Evolutionary conservation across 2,888 invertebrate species (phyloP).

Genomic region (Fragum fragum): DNA sequence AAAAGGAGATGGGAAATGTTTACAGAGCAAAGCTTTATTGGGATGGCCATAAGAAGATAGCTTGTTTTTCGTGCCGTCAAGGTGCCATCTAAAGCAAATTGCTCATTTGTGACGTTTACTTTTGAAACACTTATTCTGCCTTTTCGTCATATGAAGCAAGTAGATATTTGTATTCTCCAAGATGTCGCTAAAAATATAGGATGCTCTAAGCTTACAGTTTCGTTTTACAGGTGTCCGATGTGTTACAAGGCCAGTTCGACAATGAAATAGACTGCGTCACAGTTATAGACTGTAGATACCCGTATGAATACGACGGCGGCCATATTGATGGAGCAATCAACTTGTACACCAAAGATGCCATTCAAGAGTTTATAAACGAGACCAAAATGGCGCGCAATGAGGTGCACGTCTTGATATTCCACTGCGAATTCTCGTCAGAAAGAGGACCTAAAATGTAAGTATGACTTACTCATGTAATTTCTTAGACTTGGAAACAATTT

Average conservation of each 20-base stretch:
- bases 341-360: constrained; percentile 49
- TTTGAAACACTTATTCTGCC: background rate
- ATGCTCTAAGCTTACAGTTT: background rate
- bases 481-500: background rate
- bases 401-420: constrained; percentile 65
- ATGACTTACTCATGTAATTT: no score
- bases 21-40: no score
- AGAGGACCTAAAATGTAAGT: constrained; percentile 68
- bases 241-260: constrained; percentile 91
- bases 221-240: constrained; percentile 78
- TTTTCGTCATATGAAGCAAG: no score
- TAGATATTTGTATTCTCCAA: no score
- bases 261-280: constrained; percentile 90
- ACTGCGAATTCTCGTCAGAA: constrained; percentile 68
- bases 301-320: constrained; percentile 97
- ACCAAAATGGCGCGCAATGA: constrained; percentile 5
- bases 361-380: constrained; percentile 36
- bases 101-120: background rate
- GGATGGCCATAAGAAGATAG: background rate
- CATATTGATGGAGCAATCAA: constrained; percentile 90
- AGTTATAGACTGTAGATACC: constrained; percentile 97
- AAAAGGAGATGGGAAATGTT: no score
- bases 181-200: no score
- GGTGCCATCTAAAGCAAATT: background rate
- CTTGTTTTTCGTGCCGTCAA: background rate